These are phyloP conservation scores for Silurus aristotelis DNA, from an alignment of 2,797 vertebrate species.

Conservation along the genomic window DNA sequence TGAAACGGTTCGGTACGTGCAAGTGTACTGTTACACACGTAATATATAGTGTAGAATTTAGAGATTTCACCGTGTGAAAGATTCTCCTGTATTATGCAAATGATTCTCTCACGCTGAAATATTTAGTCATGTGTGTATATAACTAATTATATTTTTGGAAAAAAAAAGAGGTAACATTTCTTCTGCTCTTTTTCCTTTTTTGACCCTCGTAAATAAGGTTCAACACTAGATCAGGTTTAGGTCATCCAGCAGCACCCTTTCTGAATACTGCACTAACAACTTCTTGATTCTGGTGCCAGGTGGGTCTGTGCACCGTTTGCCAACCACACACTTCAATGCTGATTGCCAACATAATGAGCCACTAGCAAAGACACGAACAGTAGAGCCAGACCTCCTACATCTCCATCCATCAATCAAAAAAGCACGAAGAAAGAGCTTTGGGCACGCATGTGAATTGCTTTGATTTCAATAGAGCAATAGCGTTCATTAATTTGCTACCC, in stretches of 20 bases:
- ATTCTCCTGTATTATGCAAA: too few relatives aligned
- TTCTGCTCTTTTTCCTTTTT: not conserved
- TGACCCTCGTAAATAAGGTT: not conserved
- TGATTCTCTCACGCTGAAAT: too few relatives aligned
- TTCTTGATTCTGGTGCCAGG: not conserved
- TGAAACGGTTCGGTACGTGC: too few relatives aligned
- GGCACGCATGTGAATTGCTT: not conserved
- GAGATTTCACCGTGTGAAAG: too few relatives aligned
- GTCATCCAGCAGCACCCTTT: not conserved
- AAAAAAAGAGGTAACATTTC: not conserved
- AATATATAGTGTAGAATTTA: too few relatives aligned
- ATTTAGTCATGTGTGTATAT: too few relatives aligned
- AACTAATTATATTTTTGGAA: not conserved
- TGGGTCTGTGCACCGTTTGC: not conserved
- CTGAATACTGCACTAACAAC: not conserved
- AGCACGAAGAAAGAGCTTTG: not conserved
- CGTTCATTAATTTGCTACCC: constrained; percentile 20
- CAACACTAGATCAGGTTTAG: not conserved
- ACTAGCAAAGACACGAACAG: not conserved
- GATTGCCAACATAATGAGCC: not conserved
- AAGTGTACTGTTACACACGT: too few relatives aligned
- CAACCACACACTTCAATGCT: not conserved
- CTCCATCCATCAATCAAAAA: constrained; percentile 11
- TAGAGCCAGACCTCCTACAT: constrained; percentile 7
- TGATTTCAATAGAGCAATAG: constrained; percentile 21